Base-by-base conservation (phyloP, 2,113 vertebrate species). In the Apus apus region DNA sequence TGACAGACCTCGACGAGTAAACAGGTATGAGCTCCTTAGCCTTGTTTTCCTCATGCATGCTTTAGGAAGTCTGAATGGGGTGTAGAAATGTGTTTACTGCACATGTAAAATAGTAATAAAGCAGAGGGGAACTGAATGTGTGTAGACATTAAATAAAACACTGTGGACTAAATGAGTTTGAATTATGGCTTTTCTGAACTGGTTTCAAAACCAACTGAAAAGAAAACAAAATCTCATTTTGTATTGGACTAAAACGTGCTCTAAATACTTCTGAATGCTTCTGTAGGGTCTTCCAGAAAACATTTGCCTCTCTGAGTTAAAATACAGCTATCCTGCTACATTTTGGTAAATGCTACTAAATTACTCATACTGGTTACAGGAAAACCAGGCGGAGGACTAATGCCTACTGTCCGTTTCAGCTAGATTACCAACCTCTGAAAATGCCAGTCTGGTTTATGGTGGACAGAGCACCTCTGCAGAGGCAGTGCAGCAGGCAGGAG, bases 1-100 rank as follows among this genome's bases (percentile, higher is more conserved):
- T 91, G 99, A 99, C 97, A 98, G 99, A 98, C 99, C 99, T 71
- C 98, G 99, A 91, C 99, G 99, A 76, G 99, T 99, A 90, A 99
- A 99, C 99, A 99, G 99, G 99, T 99, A 99, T 97, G 97, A 75
- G 62, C 60, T 90, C 18, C 11, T 68, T 43, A 46, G 74, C 85
- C 50, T 71, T 85, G 22, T 20, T 80, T 95, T 89, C 70, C 64
- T 93, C 75, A 48, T n/a, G 67, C 58, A 17, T 96, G 68, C 92
- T 87, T 92, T 80, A 86, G 78, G 51, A 58, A 11, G 54, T 71
- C 57, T 58, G 76, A 77, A 40, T 46, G 66, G 51, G 36, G 30
- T 56, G 66, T 72, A 92, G 78, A 87, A 90, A 66, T 82, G 56
- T 53, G 57, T 84, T 95, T 54, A 40, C 61, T 90, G 66, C 89